phyloP scores from a whole-genome alignment of 2,113 vertebrate species.

The Furnarius figulus region DNA sequence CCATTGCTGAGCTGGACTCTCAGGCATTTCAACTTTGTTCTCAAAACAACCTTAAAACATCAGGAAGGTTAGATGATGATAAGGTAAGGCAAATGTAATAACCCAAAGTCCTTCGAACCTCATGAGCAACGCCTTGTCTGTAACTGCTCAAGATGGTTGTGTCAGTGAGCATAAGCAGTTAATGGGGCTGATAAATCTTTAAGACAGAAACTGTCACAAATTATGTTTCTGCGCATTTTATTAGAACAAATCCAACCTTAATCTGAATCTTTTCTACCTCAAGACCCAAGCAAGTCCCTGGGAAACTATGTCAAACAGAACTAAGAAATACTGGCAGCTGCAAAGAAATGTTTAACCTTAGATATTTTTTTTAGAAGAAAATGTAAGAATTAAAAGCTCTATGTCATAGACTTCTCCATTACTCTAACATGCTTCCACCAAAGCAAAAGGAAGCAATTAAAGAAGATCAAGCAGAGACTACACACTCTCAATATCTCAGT shows the following conservation, averaged over 20 bases:
- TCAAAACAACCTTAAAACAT: not conserved
- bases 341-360: not conserved
- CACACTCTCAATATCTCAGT: not conserved
- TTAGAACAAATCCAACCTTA: slow-evolving; percentile 25
- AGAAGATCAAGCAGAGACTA: not conserved
- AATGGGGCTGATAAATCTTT: slow-evolving; percentile 48
- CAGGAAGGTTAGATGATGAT: not conserved
- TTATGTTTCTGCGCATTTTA: slow-evolving; percentile 47
- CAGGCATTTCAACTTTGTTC: not conserved
- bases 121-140: not conserved
- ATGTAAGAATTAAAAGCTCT: not conserved
- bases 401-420: not conserved
- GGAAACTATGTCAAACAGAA: not conserved
- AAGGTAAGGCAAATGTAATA: not conserved
- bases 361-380: not conserved
- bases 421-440: not conserved
- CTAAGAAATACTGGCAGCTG: not conserved
- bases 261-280: slow-evolving; percentile 33
- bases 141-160: not conserved
- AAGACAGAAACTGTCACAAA: slow-evolving; percentile 59
- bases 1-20: not conserved
- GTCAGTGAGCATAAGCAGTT: slow-evolving; percentile 41
- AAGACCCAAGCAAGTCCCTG: slow-evolving; percentile 2
- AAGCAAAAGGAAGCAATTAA: not conserved
- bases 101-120: not conserved